Evolutionary conservation across 1,140 invertebrate genomes (phyloP).

Genomic region (Coptotermes formosanus): DNA sequence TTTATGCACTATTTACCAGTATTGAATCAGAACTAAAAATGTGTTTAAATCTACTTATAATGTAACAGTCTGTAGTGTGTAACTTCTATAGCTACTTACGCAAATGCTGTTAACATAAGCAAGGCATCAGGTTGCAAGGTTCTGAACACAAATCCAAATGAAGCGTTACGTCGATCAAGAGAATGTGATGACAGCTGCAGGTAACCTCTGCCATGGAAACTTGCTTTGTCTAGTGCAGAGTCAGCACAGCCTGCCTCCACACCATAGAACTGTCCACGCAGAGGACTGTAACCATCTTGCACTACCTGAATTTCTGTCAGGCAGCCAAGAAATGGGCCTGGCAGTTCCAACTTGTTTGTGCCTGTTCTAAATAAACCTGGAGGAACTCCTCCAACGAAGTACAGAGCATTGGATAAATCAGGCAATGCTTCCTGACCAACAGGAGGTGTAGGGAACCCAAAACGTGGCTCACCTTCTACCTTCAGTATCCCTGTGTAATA

Average conservation of each 20-base stretch:
- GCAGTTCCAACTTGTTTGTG: slow-evolving; percentile 38
- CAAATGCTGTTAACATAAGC: slow-evolving; percentile 69
- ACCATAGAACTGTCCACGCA: slow-evolving; percentile 67
- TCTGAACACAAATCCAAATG: slow-evolving; percentile 75
- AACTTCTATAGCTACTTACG: neutral
- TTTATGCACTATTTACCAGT: no score
- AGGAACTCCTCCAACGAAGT: slow-evolving; percentile 79
- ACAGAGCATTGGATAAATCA: slow-evolving; percentile 60
- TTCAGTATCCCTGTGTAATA: slow-evolving; percentile 53
- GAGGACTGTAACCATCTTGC: slow-evolving; percentile 55
- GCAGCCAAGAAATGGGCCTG: slow-evolving; percentile 73
- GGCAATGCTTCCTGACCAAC: slow-evolving; percentile 59
- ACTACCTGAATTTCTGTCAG: slow-evolving; percentile 69
- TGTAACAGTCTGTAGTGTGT: no score
- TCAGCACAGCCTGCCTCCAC: slow-evolving; percentile 72
- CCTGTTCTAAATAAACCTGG: slow-evolving; percentile 46
- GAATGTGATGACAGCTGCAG: slow-evolving; percentile 68
- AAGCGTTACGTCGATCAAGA: slow-evolving; percentile 61
- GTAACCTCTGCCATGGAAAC: slow-evolving; percentile 77
- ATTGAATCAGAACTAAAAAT: no score
- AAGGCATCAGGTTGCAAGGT: slow-evolving; percentile 68
- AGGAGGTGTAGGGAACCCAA: slow-evolving; percentile 61
- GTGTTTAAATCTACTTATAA: no score
- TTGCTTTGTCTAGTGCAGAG: slow-evolving; percentile 61
- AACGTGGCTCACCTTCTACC: slow-evolving; percentile 68